Percentiles rank a stretch among this genome's conserved stretches.
Evolutionary conservation across 2,888 invertebrate species (phyloP).

Genomic region (Molorchus minor): DNA sequence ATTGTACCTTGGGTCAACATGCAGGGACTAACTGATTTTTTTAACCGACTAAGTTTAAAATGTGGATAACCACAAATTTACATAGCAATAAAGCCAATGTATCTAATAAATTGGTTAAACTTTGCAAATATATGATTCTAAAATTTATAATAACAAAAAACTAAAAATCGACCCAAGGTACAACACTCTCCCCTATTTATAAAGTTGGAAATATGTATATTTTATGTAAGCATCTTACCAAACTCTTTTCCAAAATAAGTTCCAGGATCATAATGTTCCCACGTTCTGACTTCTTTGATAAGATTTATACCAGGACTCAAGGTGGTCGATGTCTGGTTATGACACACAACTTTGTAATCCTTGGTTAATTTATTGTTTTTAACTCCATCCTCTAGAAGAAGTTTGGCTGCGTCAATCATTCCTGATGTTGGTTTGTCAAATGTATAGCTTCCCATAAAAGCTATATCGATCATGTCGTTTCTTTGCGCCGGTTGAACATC

Average conservation of each 20-base stretch:
- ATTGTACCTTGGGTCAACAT: no score
- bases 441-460: constrained; percentile 40
- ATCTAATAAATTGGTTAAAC: no score
- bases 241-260: constrained; percentile 4
- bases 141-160: no score
- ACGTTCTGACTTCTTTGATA: constrained; percentile 62
- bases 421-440: constrained; percentile 48
- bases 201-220: background rate
- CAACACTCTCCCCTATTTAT: no score
- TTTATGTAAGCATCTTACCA: background rate
- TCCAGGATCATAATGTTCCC: constrained; percentile 60
- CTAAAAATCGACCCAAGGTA: no score
- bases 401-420: constrained; percentile 62
- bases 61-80: no score
- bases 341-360: constrained; percentile 64
- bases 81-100: no score
- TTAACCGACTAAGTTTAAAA: no score
- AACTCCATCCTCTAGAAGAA: constrained; percentile 61
- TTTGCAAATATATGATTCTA: no score
- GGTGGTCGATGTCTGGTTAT: constrained; percentile 64
- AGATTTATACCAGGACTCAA: constrained; percentile 66
- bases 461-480: constrained; percentile 39
- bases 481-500: constrained; percentile 49
- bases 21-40: no score
- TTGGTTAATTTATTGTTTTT: constrained; percentile 58